A percentile compares a stretch with the other conserved stretches of the same genome.
These are phyloP conservation scores for Aldabrachelys gigantea DNA, from an alignment of 2,113 vertebrate species.

Conservation along the genomic window DNA sequence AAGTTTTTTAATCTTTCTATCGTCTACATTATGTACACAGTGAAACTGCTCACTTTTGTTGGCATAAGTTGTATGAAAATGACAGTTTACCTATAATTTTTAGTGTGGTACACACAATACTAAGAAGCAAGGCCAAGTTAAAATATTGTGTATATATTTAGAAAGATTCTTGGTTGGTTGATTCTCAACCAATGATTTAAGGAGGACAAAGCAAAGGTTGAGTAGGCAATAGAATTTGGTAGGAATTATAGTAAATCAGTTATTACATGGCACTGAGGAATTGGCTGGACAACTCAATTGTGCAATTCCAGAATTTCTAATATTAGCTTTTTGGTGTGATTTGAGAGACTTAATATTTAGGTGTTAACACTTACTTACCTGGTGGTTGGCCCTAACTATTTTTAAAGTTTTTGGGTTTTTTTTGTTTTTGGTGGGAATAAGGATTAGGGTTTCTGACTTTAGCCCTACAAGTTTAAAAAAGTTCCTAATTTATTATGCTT, in stretches of 20 bases:
- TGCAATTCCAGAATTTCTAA: background rate
- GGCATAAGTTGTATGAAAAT: slow-evolving; percentile 48
- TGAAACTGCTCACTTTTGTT: slow-evolving; percentile 1
- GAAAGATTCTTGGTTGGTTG: background rate
- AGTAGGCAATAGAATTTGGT: background rate
- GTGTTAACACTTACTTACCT: background rate
- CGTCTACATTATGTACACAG: slow-evolving; percentile 43
- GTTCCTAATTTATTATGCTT: slow-evolving; percentile 12
- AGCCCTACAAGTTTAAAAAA: background rate
- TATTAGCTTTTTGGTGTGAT: background rate
- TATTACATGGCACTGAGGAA: background rate
- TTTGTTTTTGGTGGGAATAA: background rate
- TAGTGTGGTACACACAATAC: background rate
- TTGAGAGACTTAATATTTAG: background rate
- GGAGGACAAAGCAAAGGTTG: background rate
- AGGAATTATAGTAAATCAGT: background rate
- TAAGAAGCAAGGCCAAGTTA: background rate
- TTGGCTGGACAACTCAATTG: background rate
- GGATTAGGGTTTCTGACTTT: background rate
- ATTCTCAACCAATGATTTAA: background rate
- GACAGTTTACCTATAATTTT: slow-evolving; percentile 18
- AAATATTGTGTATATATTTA: background rate
- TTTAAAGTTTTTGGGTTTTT: background rate
- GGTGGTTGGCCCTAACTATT: background rate
- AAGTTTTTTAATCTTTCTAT: slow-evolving; percentile 50